phyloP scores from a whole-genome alignment of 2,797 vertebrate species.

The Loriculus beryllinus region DNA sequence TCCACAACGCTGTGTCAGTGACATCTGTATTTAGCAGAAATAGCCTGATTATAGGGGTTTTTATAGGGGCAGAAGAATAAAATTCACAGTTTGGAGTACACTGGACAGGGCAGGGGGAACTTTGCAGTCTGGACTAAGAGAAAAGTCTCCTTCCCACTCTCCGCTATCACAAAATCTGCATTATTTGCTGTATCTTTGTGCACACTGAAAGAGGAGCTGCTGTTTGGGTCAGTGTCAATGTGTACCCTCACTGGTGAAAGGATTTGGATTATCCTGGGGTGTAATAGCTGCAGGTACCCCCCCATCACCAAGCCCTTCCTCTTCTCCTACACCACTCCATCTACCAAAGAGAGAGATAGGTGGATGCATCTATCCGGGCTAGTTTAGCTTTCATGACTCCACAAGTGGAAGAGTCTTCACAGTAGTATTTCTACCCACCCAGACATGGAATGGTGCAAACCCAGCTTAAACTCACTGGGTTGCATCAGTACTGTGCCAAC shows the following conservation, averaged over 20 bases:
- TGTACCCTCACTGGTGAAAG: not conserved
- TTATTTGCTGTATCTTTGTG: not conserved
- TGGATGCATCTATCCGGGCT: not conserved
- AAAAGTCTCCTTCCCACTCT: not conserved
- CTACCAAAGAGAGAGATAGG: not conserved
- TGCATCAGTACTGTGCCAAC: rapidly evolving
- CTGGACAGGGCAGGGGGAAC: not conserved
- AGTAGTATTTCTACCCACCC: not conserved
- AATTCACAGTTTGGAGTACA: too few relatives aligned
- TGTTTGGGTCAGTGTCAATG: rapidly evolving
- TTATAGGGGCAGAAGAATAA: not conserved
- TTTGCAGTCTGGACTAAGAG: not conserved
- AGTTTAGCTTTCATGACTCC: not conserved
- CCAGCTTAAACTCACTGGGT: not conserved
- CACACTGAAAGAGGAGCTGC: not conserved
- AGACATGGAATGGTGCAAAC: rapidly evolving
- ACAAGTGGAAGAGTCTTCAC: not conserved
- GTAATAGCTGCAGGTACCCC: not conserved
- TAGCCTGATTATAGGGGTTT: rapidly evolving
- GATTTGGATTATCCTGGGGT: not conserved
- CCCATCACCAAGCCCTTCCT: not conserved
- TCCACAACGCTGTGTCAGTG: rapidly evolving
- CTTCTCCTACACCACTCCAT: not conserved
- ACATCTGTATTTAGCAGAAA: not conserved
- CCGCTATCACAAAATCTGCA: rapidly evolving